phyloP scores from a whole-genome alignment of 2,113 vertebrate genomes.

The Turnix velox region DNA sequence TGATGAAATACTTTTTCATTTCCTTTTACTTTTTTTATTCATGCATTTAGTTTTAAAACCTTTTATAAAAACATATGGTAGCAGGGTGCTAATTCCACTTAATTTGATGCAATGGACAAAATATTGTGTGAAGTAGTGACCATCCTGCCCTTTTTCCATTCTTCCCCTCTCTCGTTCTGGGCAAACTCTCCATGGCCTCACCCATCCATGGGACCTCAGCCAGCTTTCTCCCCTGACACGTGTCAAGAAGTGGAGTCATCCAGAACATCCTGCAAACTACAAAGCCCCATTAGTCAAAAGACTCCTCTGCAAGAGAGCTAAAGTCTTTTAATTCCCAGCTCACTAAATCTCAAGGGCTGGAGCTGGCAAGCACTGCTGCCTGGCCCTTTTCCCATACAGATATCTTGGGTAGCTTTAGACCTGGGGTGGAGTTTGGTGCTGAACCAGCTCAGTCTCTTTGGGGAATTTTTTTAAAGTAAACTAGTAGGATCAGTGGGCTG shows the following conservation, averaged over 20 bases:
- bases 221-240: fast-evolving
- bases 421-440: neutral
- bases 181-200: neutral
- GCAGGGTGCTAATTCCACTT: neutral
- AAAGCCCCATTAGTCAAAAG: neutral
- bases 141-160: neutral
- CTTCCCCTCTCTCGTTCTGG: neutral
- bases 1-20: neutral
- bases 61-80: neutral
- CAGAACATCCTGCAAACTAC: neutral
- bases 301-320: neutral
- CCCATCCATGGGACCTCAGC: fast-evolving
- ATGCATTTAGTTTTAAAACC: neutral
- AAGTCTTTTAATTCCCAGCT: neutral
- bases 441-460: fast-evolving
- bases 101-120: neutral
- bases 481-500: neutral
- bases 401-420: neutral
- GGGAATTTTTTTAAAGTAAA: neutral
- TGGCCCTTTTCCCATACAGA: neutral
- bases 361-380: neutral
- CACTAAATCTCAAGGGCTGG: neutral
- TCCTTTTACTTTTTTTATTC: neutral
- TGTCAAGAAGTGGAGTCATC: neutral
- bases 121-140: neutral